These are phyloP conservation scores for Martes martes DNA, from an alignment of 2,113 vertebrate genomes.

Conservation along the genomic window DNA sequence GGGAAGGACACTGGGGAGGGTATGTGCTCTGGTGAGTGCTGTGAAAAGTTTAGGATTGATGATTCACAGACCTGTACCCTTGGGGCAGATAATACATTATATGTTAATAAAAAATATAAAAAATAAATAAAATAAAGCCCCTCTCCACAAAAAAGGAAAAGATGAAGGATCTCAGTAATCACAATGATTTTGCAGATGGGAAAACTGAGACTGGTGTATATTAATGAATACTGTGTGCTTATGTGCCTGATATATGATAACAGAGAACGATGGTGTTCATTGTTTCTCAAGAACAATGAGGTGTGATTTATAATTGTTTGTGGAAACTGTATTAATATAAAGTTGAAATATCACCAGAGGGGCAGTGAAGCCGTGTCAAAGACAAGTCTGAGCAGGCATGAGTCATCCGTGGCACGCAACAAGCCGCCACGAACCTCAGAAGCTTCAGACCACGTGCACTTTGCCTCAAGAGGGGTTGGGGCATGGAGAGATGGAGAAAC, in stretches of 20 bases:
- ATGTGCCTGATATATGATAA: rapidly evolving
- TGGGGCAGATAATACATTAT: no score
- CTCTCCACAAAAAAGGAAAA: no score
- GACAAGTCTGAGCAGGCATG: rapidly evolving
- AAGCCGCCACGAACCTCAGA: background rate
- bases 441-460: background rate
- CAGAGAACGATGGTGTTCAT: rapidly evolving
- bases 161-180: background rate
- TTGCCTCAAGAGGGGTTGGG: no score
- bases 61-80: no score
- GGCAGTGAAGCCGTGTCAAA: background rate
- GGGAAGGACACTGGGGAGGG: no score
- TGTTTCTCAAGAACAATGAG: background rate
- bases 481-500: rapidly evolving
- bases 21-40: no score
- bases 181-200: background rate
- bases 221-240: background rate
- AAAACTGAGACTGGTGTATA: background rate
- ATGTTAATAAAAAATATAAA: no score
- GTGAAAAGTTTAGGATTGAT: no score
- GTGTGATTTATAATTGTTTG: no score
- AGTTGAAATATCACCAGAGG: background rate
- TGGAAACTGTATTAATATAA: background rate
- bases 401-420: rapidly evolving
- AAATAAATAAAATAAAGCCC: no score